Conservation (phyloP, 2,113 vertebrate species). For the Corydoras sp. region DNA sequence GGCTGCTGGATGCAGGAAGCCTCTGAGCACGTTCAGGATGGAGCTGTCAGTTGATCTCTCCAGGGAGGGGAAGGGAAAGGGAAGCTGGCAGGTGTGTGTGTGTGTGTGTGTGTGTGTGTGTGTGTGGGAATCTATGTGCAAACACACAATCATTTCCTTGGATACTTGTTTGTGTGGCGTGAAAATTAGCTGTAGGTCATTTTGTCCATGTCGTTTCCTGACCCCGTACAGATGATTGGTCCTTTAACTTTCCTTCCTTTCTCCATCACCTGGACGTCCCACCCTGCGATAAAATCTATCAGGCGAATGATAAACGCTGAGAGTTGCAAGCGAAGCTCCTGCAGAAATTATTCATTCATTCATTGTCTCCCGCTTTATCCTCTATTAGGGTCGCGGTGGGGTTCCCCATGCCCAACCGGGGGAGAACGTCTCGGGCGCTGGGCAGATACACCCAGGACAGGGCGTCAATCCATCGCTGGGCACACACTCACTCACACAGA, state of each 20-base stretch:
- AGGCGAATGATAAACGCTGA: too few relatives aligned
- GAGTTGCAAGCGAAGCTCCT: too few relatives aligned
- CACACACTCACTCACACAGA: too few relatives aligned
- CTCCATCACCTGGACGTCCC: constrained; percentile 33
- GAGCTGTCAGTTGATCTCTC: constrained; percentile 63
- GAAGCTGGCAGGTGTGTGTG: constrained; percentile 40
- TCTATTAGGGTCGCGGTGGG: too few relatives aligned
- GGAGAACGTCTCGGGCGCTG: too few relatives aligned
- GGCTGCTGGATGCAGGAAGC: constrained; percentile 58
- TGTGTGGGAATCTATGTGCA: constrained; percentile 4
- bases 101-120: constrained; percentile 20
- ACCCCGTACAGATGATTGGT: constrained; percentile 48
- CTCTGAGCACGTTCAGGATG: constrained; percentile 61
- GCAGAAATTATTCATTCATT: too few relatives aligned
- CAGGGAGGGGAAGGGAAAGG: constrained; percentile 45
- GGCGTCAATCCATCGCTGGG: too few relatives aligned
- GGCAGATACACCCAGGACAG: too few relatives aligned
- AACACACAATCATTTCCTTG: too few relatives aligned
- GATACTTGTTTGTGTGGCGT: too few relatives aligned
- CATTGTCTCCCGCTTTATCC: too few relatives aligned
- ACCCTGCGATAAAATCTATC: background rate
- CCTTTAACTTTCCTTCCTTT: constrained; percentile 45
- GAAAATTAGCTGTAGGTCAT: background rate
- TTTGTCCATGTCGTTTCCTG: constrained; percentile 25
- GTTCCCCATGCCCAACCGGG: too few relatives aligned